Evolutionary conservation across 2,888 invertebrate genomes (phyloP).

Genomic region (Homarus gammarus): DNA sequence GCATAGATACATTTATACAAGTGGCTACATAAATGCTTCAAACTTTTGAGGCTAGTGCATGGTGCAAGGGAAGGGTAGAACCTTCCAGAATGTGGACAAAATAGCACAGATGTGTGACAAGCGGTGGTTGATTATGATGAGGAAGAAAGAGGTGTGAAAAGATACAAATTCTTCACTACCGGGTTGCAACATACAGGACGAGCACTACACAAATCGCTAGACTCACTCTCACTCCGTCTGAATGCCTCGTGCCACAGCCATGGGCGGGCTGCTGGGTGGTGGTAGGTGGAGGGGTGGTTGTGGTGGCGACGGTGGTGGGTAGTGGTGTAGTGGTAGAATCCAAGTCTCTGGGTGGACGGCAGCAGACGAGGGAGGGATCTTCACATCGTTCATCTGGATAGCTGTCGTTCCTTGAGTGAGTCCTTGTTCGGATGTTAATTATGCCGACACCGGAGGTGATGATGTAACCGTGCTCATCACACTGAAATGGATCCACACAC

Average conservation of each 20-base stretch:
- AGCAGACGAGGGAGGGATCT: background rate
- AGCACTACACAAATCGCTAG: background rate
- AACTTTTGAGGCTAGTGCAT: too few relatives aligned
- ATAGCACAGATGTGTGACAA: too few relatives aligned
- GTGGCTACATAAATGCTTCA: too few relatives aligned
- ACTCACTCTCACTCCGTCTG: slow-evolving; percentile 33
- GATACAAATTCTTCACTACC: too few relatives aligned
- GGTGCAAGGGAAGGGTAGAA: too few relatives aligned
- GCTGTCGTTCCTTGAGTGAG: background rate
- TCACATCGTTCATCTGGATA: background rate
- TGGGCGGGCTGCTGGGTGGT: slow-evolving; percentile 3
- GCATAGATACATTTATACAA: too few relatives aligned
- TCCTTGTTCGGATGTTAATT: slow-evolving; percentile 38
- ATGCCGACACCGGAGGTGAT: slow-evolving; percentile 64
- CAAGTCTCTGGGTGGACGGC: background rate
- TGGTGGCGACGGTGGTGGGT: background rate
- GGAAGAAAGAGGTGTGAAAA: too few relatives aligned
- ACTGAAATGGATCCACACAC: slow-evolving; percentile 65
- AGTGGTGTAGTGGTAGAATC: background rate
- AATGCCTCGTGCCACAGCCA: slow-evolving; percentile 40
- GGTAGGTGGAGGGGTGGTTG: background rate
- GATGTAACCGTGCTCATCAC: slow-evolving; percentile 65
- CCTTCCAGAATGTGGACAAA: too few relatives aligned
- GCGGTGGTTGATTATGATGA: too few relatives aligned
- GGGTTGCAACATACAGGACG: background rate